Evolutionary conservation across 1,140 invertebrate species (phyloP).

Genomic region (Trissolcus basalis): DNA sequence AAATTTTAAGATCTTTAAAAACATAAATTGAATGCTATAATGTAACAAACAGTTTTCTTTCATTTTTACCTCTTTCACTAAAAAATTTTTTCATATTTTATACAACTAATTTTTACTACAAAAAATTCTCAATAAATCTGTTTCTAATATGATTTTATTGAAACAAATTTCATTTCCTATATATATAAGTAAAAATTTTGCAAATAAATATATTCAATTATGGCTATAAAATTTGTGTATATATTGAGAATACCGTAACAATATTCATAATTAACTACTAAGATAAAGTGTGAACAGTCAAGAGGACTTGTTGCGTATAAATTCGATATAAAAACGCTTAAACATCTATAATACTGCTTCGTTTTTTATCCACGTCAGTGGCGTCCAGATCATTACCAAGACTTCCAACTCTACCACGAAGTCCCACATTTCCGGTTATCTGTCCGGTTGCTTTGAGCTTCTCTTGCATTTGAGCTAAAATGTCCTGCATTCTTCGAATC

Average conservation of each 20-base stretch:
- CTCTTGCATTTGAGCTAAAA: constrained; percentile 97
- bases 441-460: constrained; percentile 90
- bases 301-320: not conserved
- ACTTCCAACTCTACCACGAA: constrained; percentile 70
- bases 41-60: no score
- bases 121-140: no score
- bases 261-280: not conserved
- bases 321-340: constrained; percentile 69
- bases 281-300: no score
- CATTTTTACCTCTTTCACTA: no score
- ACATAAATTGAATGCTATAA: no score
- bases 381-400: constrained; percentile 71
- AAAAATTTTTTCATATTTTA: no score
- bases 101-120: no score
- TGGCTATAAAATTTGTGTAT: not conserved
- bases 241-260: not conserved
- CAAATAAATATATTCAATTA: no score
- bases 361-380: constrained; percentile 79
- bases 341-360: constrained; percentile 89
- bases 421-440: constrained; percentile 68
- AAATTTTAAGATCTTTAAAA: no score
- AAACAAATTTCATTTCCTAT: no score
- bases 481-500: constrained; percentile 96
- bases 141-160: no score
- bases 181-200: no score